Evolutionary conservation across 2,888 invertebrate genomes (phyloP), one percentile per base, ranked within the genome.

Genomic region (Amblyjoppa fuscipennis): DNA sequence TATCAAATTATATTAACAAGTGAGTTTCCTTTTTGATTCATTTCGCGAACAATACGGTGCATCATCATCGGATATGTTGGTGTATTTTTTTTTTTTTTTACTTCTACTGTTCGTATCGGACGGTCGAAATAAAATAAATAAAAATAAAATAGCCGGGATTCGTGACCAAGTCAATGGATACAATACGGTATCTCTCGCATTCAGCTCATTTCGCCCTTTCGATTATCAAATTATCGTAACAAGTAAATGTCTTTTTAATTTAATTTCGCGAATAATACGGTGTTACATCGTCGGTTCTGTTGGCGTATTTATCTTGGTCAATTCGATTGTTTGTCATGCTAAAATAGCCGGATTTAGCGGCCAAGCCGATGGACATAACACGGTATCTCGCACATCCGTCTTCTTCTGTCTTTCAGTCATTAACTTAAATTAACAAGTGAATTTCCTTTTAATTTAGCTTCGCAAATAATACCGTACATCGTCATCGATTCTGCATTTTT

Each of bases 11-110:
- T n/a, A 45, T 75, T 64, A 34, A 64, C 28, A 45, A 25, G n/a
- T 31, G 20, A n/a, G 20, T 66, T 66, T 75, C 13, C 6, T 31
- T 51, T 51, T 31, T 66, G 13, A 76, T 76, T 66, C 16, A 76
- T 51, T 66, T 38, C 25, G 11, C 45, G 49, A 9, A 49, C 13
- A 66, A 16, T 51, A 45, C 34, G 34, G 7, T 41, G 45, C 59
- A 59, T 61, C n/a, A 5, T 45, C 38, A 45, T 56, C 45, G n/a
- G 16, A n/a, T 74, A 16, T 25, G 28, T 13, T 25, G 6, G 5
- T 59, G 38, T 11, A 2, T 41, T 41, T 41, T 11, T 41, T 0
- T 9, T 41, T 1, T 34, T 2, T 53, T 74, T 25, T 7, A 74
- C 41, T 74, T 45, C 7, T 0, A 13, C 20, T 61, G 11, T 2